A percentile compares a stretch with the other conserved stretches of the same genome.
phyloP scores from a whole-genome alignment of 2,113 vertebrate species.

The Reinhardtius hippoglossoides region DNA sequence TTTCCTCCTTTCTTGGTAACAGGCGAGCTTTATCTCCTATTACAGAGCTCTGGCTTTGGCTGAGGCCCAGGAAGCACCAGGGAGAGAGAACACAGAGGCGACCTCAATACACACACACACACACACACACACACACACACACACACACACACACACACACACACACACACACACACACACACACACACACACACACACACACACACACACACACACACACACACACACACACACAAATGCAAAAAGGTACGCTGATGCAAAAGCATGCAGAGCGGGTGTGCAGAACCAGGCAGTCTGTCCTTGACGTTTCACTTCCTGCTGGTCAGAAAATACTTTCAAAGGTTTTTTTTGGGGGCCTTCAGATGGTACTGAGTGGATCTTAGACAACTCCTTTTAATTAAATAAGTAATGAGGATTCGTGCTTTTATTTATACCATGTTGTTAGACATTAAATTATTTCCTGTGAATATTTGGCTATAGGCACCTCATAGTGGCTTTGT shows the following conservation, averaged over 20 bases:
- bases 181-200: conserved; percentile 12
- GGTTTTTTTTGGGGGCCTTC: neutral
- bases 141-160: neutral
- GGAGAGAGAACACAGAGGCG: conserved; percentile 51
- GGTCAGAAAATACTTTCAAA: conserved; percentile 44
- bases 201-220: neutral
- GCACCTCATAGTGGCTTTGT: neutral
- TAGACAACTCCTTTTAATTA: neutral
- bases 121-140: neutral
- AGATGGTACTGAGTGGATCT: too few species aligned
- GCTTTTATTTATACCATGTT: neutral
- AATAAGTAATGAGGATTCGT: conserved; percentile 38
- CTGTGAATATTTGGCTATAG: neutral
- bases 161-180: conserved; percentile 11
- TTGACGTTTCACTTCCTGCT: conserved; percentile 41
- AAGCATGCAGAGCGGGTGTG: conserved; percentile 4
- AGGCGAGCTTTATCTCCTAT: conserved; percentile 64
- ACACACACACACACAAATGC: conserved; percentile 5
- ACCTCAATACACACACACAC: conserved; percentile 36
- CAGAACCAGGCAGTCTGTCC: conserved; percentile 3
- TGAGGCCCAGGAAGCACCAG: conserved; percentile 49
- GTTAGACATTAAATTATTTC: conserved; percentile 7
- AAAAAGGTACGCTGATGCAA: conserved; percentile 16
- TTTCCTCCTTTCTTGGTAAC: conserved; percentile 63
- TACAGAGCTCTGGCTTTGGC: conserved; percentile 62